A percentile compares a stretch with the other conserved stretches of the same genome.
Evolutionary conservation across 2,888 invertebrate genomes (phyloP).

Genomic region (Anoplius nigerrimus): DNA sequence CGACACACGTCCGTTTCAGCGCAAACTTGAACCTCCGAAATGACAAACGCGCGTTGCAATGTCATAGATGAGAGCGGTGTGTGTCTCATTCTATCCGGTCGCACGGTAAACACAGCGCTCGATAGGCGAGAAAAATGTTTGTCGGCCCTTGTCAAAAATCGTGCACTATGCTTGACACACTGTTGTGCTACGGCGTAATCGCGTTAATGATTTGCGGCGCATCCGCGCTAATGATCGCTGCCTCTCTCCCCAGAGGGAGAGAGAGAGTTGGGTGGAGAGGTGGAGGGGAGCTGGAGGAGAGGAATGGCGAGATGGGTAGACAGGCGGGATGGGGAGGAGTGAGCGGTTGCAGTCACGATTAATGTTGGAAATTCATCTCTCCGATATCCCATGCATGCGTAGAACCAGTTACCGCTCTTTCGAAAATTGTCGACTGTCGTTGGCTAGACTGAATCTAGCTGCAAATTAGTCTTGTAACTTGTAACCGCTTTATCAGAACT

Average conservation of each 20-base stretch:
- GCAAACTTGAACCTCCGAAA: too few species aligned
- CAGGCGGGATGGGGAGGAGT: background rate
- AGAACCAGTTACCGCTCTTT: conserved; percentile 11
- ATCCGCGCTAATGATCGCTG: conserved; percentile 57
- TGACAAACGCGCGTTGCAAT: too few species aligned
- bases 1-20: too few species aligned
- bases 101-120: background rate
- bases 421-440: too few species aligned
- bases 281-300: conserved; percentile 10
- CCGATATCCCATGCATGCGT: conserved; percentile 31
- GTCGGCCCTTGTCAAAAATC: background rate
- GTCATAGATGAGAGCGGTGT: conserved; percentile 4
- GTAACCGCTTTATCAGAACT: too few species aligned
- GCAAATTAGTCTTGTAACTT: too few species aligned
- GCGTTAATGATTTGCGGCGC: conserved; percentile 57
- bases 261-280: conserved; percentile 3
- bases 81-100: too few species aligned
- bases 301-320: conserved; percentile 7
- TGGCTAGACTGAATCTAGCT: too few species aligned
- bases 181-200: conserved; percentile 47
- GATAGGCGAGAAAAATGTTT: conserved; percentile 7
- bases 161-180: conserved; percentile 46
- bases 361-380: conserved; percentile 36
- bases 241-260: conserved; percentile 26
- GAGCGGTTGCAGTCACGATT: conserved; percentile 31